These are phyloP conservation scores for Apostichopus californicus DNA, from an alignment of 35 echinoderm and acorn worm genomes.

Conservation along the genomic window DNA sequence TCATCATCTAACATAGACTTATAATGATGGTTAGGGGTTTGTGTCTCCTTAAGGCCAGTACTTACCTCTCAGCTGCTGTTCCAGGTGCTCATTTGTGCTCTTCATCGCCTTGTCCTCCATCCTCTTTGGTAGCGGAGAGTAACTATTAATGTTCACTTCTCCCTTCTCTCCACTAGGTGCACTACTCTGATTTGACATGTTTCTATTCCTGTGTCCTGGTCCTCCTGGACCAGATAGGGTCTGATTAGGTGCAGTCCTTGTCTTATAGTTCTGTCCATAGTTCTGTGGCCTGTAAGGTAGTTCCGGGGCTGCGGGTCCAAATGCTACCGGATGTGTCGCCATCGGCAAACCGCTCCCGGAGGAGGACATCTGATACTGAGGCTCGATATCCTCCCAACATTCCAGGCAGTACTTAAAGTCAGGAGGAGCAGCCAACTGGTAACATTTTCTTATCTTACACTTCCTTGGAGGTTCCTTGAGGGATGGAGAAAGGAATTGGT, in stretches of 20 bases:
- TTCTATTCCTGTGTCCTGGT: neutral
- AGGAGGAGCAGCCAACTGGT: neutral
- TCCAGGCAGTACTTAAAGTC: neutral
- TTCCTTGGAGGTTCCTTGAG: neutral
- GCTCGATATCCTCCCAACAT: neutral
- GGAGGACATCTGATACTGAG: too few species aligned
- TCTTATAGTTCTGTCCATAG: too few species aligned
- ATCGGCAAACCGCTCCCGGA: neutral
- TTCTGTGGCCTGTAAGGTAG: neutral
- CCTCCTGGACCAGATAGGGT: neutral
- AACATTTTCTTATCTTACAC: neutral
- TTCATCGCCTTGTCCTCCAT: neutral
- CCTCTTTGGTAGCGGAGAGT: neutral
- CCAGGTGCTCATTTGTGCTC: neutral
- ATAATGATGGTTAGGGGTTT: too few species aligned
- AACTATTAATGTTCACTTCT: neutral
- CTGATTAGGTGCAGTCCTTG: neutral
- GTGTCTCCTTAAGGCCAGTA: neutral
- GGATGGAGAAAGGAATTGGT: too few species aligned
- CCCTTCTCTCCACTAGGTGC: neutral
- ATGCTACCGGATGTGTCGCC: neutral
- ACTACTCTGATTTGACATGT: neutral
- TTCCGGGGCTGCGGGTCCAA: neutral
- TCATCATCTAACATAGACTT: too few species aligned
- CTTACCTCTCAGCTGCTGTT: neutral